phyloP scores from a whole-genome alignment of 2,113 vertebrate genomes.

The Cyprinodon variegatus region DNA sequence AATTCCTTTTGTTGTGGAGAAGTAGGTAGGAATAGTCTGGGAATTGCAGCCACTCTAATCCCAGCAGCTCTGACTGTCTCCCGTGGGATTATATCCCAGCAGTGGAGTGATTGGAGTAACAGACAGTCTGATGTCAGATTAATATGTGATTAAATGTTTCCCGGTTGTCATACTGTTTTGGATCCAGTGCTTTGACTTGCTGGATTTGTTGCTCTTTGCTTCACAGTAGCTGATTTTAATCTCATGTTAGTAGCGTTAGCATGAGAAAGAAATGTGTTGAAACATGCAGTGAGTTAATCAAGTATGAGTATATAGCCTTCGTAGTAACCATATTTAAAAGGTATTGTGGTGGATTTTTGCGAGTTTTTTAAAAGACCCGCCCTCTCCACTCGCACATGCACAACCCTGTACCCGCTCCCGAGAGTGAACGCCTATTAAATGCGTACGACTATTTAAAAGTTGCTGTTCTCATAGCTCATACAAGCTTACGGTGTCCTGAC shows the following conservation, averaged over 20 bases:
- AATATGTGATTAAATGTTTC: constrained; percentile 69
- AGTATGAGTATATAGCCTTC: neutral
- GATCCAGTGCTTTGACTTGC: neutral
- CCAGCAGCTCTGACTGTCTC: constrained; percentile 53
- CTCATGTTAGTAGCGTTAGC: neutral
- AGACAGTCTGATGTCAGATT: constrained; percentile 67
- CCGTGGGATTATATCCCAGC: constrained; percentile 56
- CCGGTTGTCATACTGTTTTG: constrained; percentile 34
- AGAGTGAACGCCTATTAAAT: no score
- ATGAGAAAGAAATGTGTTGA: no score
- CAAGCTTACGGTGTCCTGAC: no score
- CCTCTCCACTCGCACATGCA: no score
- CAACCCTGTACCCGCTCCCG: no score
- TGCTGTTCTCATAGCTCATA: no score
- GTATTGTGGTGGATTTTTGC: no score
- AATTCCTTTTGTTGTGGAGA: neutral
- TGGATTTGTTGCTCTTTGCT: constrained; percentile 11
- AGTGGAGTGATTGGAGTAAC: constrained; percentile 58
- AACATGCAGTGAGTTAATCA: neutral
- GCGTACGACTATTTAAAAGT: no score
- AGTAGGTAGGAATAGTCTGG: neutral
- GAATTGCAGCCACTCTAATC: constrained; percentile 54
- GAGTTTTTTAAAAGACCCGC: no score
- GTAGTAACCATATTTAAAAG: neutral
- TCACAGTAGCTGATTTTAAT: constrained; percentile 7